phyloP scores from a whole-genome alignment of 2,113 vertebrate genomes.

The Pelmatolapia mariae region DNA sequence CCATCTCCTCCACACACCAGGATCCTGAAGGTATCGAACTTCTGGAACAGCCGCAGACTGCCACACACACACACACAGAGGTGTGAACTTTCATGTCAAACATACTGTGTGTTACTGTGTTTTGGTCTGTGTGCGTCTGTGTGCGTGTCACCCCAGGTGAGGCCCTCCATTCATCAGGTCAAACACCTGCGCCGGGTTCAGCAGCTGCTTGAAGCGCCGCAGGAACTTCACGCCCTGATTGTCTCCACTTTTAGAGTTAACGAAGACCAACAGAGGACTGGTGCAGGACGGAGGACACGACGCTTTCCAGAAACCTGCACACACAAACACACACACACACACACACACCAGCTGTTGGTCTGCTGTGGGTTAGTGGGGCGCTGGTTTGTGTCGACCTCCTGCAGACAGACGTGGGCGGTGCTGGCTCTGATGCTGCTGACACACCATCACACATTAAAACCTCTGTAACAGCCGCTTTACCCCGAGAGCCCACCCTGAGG shows the following conservation, averaged over 20 bases:
- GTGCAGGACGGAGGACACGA: constrained; percentile 93
- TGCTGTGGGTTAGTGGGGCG: not conserved
- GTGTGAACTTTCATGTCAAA: not conserved
- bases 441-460: not conserved
- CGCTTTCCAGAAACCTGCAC: constrained; percentile 94
- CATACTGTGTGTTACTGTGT: not conserved
- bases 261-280: constrained; percentile 92
- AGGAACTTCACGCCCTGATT: constrained; percentile 97
- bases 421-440: not conserved
- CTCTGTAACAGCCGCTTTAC: not conserved
- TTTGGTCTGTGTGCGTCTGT: not conserved
- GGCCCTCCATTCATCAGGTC: constrained; percentile 98
- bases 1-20: constrained; percentile 96
- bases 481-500: not conserved
- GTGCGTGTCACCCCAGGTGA: constrained; percentile 85
- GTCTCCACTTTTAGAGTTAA: constrained; percentile 97
- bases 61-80: not conserved
- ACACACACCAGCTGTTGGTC: not conserved
- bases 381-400: not conserved
- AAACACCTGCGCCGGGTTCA: constrained; percentile 97
- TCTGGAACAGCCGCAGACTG: constrained; percentile 91
- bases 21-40: constrained; percentile 96
- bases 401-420: not conserved
- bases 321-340: not conserved
- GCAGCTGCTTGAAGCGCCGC: constrained; percentile 91